phyloP scores from a whole-genome alignment of 30 jellyfish, hydroid and myxozoan genomes.

The Cassiopea andromeda region DNA sequence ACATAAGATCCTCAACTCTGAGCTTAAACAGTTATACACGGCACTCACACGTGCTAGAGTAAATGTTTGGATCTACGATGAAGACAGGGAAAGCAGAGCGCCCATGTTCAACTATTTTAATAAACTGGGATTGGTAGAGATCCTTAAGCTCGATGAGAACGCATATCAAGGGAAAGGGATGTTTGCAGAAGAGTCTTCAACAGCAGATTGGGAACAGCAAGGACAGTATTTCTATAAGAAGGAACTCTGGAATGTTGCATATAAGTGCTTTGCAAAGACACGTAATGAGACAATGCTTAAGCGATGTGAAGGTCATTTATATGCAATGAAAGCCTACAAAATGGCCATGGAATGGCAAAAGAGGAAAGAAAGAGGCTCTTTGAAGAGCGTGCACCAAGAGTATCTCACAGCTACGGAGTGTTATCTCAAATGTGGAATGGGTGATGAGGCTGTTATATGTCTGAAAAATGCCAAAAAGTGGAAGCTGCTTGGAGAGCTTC shows the following conservation, averaged over 20 bases:
- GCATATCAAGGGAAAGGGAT: constrained; percentile 7
- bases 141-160: constrained; percentile 53
- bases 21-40: constrained; percentile 86
- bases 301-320: constrained; percentile 62
- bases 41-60: constrained; percentile 94
- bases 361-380: not conserved
- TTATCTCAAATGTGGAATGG: constrained; percentile 69
- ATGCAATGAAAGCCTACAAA: constrained; percentile 64
- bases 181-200: constrained; percentile 68
- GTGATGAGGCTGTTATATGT: constrained; percentile 68
- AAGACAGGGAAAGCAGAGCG: constrained; percentile 75
- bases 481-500: constrained; percentile 65
- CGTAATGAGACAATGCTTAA: constrained; percentile 35
- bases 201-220: constrained; percentile 73
- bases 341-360: constrained; percentile 69
- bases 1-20: constrained; percentile 86
- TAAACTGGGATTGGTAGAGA: constrained; percentile 51
- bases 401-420: constrained; percentile 63
- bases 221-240: constrained; percentile 69
- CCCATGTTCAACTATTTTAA: constrained; percentile 82
- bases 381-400: constrained; percentile 53
- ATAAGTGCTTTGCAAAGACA: constrained; percentile 57
- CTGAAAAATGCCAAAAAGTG: constrained; percentile 72
- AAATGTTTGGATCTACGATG: constrained; percentile 91
- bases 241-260: constrained; percentile 67